A percentile compares a stretch with the other conserved stretches of the same genome.
Evolutionary conservation across 2,797 vertebrate species (phyloP).

Genomic region (Lacerta agilis): DNA sequence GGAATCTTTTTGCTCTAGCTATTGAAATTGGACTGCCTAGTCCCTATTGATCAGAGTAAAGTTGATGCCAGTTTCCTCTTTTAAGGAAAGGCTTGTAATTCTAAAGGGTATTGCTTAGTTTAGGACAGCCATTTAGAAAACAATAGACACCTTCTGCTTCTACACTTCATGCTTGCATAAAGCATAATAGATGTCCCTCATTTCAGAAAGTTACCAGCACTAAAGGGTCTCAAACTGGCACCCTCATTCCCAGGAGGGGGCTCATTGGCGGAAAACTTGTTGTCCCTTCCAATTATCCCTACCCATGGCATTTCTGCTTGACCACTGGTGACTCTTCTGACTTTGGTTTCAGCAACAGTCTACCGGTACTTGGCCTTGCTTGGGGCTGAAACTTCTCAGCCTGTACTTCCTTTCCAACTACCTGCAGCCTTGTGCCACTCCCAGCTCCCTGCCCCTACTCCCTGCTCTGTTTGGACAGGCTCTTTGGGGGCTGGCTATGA

Average conservation of each 20-base stretch:
- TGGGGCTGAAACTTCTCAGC: not conserved
- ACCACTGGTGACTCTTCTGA: not conserved
- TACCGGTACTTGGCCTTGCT: not conserved
- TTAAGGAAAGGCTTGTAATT: not conserved
- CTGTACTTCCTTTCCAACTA: not conserved
- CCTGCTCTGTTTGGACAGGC: not conserved
- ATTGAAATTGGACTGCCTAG: not conserved
- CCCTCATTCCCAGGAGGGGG: not conserved
- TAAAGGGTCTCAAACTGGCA: not conserved
- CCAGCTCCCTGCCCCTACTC: not conserved
- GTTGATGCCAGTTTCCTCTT: not conserved
- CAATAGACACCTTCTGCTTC: not conserved
- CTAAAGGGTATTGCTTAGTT: not conserved
- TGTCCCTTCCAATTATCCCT: not conserved
- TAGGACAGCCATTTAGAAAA: not conserved
- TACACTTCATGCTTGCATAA: not conserved
- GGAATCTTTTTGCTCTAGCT: not conserved
- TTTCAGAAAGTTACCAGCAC: not conserved
- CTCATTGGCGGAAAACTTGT: not conserved
- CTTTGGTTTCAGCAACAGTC: not conserved
- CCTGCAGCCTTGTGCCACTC: not conserved
- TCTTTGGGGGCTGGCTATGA: not conserved
- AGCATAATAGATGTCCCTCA: not conserved
- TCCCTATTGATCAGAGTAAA: not conserved
- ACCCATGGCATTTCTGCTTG: not conserved